Base-by-base conservation (phyloP, 1,140 invertebrate genomes). In the Geopemphigus sp. region DNA sequence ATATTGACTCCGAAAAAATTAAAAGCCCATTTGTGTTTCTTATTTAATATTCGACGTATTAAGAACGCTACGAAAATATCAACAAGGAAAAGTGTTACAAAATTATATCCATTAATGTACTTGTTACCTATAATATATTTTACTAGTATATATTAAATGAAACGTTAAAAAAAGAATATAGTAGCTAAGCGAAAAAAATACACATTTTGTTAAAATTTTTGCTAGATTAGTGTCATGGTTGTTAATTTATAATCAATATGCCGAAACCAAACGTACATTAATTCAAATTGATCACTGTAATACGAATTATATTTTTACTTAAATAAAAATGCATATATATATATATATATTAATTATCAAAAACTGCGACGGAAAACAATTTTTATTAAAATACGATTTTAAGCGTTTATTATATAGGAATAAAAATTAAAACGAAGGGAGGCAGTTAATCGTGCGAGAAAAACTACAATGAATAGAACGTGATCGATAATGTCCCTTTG, bases 361-460 rank as follows among this genome's bases (percentile, higher is more conserved):
- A 54, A 50, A 54, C 5, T 15, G 12, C 17, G 10, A 59, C 19
- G n/a, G 32, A 74, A 74, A 50, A 12, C 4, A 74, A 57, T 57
- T 74, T 19, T 57, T 50, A 54, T 74, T 29, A 19, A 57, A 22
- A 45, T 29, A 74, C 3, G 32, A 39, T 73, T 73, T n/a, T 59
- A 59, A 32, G 29, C 26, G 26, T 74, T 57, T 26, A 56, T 39
- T 57, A 57, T n/a, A n/a, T n/a, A n/a, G 39, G 39, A 50, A 50
- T 50, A 74, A 59, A 57, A 32, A 39, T 26, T 4, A 39, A 74
- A 73, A 57, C 22, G 70, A 59, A 5, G 54, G 53, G 26, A 12
- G 54, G 54, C 14, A n/a, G 72, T 74, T 59, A 74, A 57, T 74
- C 72, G 72, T 45, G 32, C 22, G 72, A 74, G 59, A 78, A 74